Evolutionary conservation across 2,888 invertebrate species (phyloP), one percentile per base, ranked within the genome.

Genomic region (Altica lythri): DNA sequence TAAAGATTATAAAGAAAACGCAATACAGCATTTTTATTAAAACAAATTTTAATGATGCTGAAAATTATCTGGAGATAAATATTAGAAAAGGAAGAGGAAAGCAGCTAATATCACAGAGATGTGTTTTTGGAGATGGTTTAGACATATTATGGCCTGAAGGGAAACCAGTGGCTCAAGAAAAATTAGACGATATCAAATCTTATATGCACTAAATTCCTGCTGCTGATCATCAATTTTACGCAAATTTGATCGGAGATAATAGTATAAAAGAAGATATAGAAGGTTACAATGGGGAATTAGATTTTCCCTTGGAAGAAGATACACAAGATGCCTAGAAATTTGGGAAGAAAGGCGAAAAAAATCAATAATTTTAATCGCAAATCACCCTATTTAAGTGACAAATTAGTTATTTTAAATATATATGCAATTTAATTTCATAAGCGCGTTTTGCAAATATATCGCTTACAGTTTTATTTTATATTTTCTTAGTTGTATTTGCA

Each of bases 271-370:
- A 51, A 43, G 51, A 29, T 25, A 16, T 51, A 32, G 6, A 34
- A 16, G 51, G 44, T 16, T 44, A 44, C 32, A 51, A 51, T 9
- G 51, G 10, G 4, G 22, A 34, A 34, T 5, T 51, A 10, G 51
- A 51, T n/a, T n/a, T n/a, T n/a, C n/a, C n/a, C n/a, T n/a, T n/a
- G n/a, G n/a, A n/a, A n/a, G n/a, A n/a, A n/a, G n/a, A n/a, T n/a
- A n/a, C n/a, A n/a, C n/a, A n/a, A n/a, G n/a, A n/a, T n/a, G n/a
- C n/a, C 4, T 5, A 22, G 22, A 8, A 22, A 8, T 4, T 5
- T 5, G 22, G 22, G 22, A 22, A 22, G 22, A 22, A 22, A 22
- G 22, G 22, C 4, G 8, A 22, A 22, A 22, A 8, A 22, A 5
- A 22, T 22, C 8, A 22, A 22, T 4, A 22, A 22, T 22, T 22